Percentiles rank a stretch among this genome's conserved stretches.
Evolutionary conservation across 30 jellyfish, hydroid and myxozoan species (phyloP).

Genomic region (Pelagia noctiluca): DNA sequence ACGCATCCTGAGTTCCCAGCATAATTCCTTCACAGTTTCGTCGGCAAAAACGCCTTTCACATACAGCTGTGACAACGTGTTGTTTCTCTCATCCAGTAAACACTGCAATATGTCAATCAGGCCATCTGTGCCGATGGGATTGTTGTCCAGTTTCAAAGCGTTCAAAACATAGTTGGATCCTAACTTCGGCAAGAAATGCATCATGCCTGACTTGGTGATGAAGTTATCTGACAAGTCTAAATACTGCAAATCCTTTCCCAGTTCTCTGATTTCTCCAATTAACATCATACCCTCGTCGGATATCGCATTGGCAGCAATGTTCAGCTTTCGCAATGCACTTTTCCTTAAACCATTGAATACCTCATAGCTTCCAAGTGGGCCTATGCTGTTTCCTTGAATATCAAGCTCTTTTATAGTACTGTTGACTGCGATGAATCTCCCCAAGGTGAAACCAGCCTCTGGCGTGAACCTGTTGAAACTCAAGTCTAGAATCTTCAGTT

Average conservation of each 20-base stretch:
- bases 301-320: constrained; percentile 60
- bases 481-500: constrained; percentile 39
- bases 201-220: constrained; percentile 41
- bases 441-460: constrained; percentile 49
- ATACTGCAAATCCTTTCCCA: constrained; percentile 17
- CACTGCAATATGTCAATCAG: constrained; percentile 36
- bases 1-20: constrained; percentile 8
- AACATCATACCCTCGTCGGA: constrained; percentile 50
- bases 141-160: constrained; percentile 51
- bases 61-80: constrained; percentile 48
- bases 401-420: constrained; percentile 26
- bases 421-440: constrained; percentile 26
- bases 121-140: constrained; percentile 66
- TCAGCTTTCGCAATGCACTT: constrained; percentile 32
- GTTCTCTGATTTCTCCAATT: constrained; percentile 10
- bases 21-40: constrained; percentile 28
- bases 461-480: constrained; percentile 68
- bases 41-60: constrained; percentile 68
- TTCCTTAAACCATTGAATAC: constrained; percentile 45
- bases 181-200: constrained; percentile 28
- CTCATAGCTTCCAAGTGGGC: constrained; percentile 37
- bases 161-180: constrained; percentile 22
- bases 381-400: constrained; percentile 60
- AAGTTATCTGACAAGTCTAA: constrained; percentile 66
- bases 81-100: constrained; percentile 33